These are phyloP conservation scores for Centrocercus urophasianus DNA, from an alignment of 2,113 vertebrate species.

Conservation along the genomic window DNA sequence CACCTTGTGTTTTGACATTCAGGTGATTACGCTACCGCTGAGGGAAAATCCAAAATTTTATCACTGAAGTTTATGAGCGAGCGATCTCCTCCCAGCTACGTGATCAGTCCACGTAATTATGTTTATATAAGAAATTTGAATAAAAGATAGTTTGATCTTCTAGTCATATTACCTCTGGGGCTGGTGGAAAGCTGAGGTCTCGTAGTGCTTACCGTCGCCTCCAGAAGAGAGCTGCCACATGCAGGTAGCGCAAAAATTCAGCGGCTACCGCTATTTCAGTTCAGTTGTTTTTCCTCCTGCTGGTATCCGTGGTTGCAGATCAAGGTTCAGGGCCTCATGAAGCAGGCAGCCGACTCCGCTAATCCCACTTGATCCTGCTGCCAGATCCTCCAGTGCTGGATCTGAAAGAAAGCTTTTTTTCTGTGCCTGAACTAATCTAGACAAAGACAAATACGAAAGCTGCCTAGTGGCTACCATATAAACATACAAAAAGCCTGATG, in stretches of 20 bases:
- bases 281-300: background rate
- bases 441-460: conserved; percentile 49
- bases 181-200: background rate
- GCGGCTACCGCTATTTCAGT: background rate
- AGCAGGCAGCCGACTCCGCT: background rate
- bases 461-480: conserved; percentile 32
- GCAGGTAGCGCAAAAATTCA: background rate
- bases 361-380: background rate
- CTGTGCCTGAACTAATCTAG: background rate
- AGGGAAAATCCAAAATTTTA: conserved; percentile 2
- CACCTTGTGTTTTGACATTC: conserved; percentile 7
- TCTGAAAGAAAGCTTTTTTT: conserved; percentile 25
- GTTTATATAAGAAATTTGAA: background rate
- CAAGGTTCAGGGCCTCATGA: background rate
- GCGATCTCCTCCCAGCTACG: background rate
- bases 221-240: background rate
- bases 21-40: background rate
- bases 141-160: background rate
- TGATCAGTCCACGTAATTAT: background rate
- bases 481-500: conserved; percentile 11
- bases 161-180: background rate
- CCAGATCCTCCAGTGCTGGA: conserved; percentile 8
- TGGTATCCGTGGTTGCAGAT: background rate
- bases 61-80: background rate
- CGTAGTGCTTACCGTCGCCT: accelerated